A percentile compares a stretch with the other conserved stretches of the same genome.
Evolutionary conservation across 2,888 invertebrate species (phyloP).

Genomic region (Mechanitis messenoides): DNA sequence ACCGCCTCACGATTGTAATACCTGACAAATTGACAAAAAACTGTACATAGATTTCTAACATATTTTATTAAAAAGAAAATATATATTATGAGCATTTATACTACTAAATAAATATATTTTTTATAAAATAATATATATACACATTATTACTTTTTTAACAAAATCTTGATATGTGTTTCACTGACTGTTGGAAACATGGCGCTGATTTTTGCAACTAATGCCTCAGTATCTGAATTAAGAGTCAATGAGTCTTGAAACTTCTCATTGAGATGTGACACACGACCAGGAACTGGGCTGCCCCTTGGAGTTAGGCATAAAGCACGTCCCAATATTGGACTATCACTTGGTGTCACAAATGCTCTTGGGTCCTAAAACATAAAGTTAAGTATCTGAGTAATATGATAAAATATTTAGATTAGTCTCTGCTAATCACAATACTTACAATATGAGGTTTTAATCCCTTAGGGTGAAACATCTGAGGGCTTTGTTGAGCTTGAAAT

Average conservation of each 20-base stretch:
- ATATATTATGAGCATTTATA: not conserved
- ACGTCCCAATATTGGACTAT: slow-evolving; percentile 65
- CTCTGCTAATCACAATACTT: slow-evolving; percentile 41
- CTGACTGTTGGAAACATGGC: slow-evolving; percentile 94
- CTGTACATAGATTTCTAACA: not conserved
- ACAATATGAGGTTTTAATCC: slow-evolving; percentile 77
- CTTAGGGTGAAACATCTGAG: slow-evolving; percentile 79
- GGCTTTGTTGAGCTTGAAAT: slow-evolving; percentile 73
- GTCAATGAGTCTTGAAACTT: slow-evolving; percentile 80
- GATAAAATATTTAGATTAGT: not conserved
- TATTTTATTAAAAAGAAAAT: not conserved
- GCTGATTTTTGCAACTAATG: slow-evolving; percentile 86
- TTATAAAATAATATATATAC: slow-evolving; percentile 4
- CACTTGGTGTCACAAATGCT: slow-evolving; percentile 58
- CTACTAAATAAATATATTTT: not conserved
- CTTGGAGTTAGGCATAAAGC: slow-evolving; percentile 68
- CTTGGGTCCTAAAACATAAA: slow-evolving; percentile 49
- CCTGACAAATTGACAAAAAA: slow-evolving; percentile 64
- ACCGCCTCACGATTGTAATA: slow-evolving; percentile 95
- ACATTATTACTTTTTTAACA: slow-evolving; percentile 89
- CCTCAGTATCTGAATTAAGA: slow-evolving; percentile 81
- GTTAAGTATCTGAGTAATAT: slow-evolving; percentile 3
- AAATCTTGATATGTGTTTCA: slow-evolving; percentile 89
- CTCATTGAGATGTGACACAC: slow-evolving; percentile 68
- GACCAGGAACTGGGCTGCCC: slow-evolving; percentile 69